These are phyloP conservation scores for Drosophila insularis DNA, from an alignment of 1,140 invertebrate species.

Conservation along the genomic window DNA sequence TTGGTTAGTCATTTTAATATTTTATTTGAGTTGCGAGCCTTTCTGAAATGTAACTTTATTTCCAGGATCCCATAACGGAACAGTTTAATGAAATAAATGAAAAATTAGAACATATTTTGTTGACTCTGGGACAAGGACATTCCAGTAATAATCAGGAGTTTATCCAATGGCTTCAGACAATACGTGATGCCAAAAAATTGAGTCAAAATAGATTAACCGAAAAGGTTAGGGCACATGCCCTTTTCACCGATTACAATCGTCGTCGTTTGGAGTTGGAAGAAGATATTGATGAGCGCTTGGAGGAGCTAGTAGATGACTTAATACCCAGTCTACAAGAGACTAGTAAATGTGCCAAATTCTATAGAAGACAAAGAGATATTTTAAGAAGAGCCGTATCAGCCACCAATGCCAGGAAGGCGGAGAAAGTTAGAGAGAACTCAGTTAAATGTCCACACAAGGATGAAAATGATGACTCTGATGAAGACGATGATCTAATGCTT, in stretches of 20 bases:
- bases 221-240: not conserved
- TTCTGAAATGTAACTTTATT: not conserved
- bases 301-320: not conserved
- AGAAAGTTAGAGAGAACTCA: not conserved
- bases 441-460: slow-evolving; percentile 1
- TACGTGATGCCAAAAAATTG: slow-evolving; percentile 2
- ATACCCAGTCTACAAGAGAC: not conserved
- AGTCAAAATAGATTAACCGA: not conserved
- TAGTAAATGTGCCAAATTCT: slow-evolving; percentile 10
- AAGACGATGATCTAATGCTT: not conserved
- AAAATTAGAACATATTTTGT: not conserved
- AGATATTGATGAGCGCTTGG: slow-evolving; percentile 15
- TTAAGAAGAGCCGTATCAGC: not conserved
- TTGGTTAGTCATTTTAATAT: not conserved
- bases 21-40: not conserved
- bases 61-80: not conserved
- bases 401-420: slow-evolving; percentile 5
- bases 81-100: not conserved
- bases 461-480: not conserved
- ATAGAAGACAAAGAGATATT: slow-evolving; percentile 4
- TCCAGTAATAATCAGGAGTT: not conserved
- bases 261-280: slow-evolving; percentile 25
- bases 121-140: not conserved
- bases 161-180: not conserved
- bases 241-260: not conserved